Evolutionary conservation across 53 echinoderm and acorn worm species (phyloP).

Genomic region (Luidia sarsii): DNA sequence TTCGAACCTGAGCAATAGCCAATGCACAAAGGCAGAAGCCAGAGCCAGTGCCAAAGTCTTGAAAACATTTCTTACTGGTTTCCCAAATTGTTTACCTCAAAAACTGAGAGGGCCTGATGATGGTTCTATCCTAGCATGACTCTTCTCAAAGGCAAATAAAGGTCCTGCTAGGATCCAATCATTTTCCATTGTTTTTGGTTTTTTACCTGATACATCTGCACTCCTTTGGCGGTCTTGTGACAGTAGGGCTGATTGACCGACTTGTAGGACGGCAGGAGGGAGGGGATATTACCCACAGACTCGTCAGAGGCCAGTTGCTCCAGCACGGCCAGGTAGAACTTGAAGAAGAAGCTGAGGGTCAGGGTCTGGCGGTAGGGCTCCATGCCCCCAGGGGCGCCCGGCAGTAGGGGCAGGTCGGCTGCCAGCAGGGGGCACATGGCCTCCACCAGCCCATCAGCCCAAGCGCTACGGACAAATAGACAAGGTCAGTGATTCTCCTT

Average conservation of each 20-base stretch:
- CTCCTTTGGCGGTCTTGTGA: constrained; percentile 21
- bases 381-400: constrained; percentile 97
- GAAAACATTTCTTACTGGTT: too few relatives aligned
- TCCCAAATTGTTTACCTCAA: too few relatives aligned
- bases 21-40: background rate
- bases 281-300: too few relatives aligned
- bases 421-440: constrained; percentile 60
- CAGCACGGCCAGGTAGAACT: constrained; percentile 85
- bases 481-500: too few relatives aligned
- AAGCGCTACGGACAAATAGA: background rate
- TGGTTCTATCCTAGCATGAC: too few relatives aligned
- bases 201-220: constrained; percentile 57
- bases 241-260: constrained; percentile 35
- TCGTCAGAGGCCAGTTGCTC: too few relatives aligned
- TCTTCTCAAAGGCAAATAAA: too few relatives aligned
- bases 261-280: constrained; percentile 27
- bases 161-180: too few relatives aligned
- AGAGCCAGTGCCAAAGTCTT: too few relatives aligned
- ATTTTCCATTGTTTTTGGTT: background rate
- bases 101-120: too few relatives aligned
- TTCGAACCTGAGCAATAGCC: too few relatives aligned
- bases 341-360: constrained; percentile 96
- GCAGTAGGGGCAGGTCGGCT: constrained; percentile 71
- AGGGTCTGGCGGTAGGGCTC: constrained; percentile 81
- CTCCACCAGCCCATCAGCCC: constrained; percentile 42